Evolutionary conservation across 1,140 invertebrate genomes (phyloP).

Genomic region (Copidosoma floridanum): DNA sequence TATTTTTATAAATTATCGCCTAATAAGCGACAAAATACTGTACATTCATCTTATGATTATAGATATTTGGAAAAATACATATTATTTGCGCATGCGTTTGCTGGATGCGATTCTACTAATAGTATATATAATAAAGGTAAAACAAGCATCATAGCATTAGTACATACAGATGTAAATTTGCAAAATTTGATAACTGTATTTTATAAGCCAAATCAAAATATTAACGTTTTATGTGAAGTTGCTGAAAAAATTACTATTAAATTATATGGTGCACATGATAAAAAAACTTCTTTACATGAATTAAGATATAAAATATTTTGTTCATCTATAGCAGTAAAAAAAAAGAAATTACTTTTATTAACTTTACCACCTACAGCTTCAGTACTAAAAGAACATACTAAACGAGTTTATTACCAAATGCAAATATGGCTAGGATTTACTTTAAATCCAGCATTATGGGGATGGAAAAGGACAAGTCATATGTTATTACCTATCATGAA

Average conservation of each 20-base stretch:
- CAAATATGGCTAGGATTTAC: constrained; percentile 48
- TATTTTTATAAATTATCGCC: constrained; percentile 13
- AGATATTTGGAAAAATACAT: constrained; percentile 17
- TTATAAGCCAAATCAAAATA: neutral
- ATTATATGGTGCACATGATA: neutral
- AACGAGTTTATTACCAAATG: constrained; percentile 49
- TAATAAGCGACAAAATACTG: neutral
- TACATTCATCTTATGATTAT: constrained; percentile 9
- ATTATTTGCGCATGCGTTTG: constrained; percentile 23
- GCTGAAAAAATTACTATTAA: neutral
- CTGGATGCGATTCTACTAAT: neutral
- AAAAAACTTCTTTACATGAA: neutral
- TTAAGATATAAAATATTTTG: neutral
- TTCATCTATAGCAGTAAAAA: neutral
- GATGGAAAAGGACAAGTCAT: constrained; percentile 39
- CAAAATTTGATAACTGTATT: neutral
- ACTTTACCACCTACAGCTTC: constrained; percentile 31
- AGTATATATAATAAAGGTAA: constrained; percentile 19
- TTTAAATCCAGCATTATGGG: constrained; percentile 46
- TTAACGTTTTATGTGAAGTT: neutral
- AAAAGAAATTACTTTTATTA: neutral
- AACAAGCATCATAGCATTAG: constrained; percentile 6
- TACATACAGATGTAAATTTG: constrained; percentile 2
- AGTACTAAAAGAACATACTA: constrained; percentile 26
- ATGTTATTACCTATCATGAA: constrained; percentile 42